Conservation (phyloP, 23 tunicate genomes). For the Ascidia mentula region DNA sequence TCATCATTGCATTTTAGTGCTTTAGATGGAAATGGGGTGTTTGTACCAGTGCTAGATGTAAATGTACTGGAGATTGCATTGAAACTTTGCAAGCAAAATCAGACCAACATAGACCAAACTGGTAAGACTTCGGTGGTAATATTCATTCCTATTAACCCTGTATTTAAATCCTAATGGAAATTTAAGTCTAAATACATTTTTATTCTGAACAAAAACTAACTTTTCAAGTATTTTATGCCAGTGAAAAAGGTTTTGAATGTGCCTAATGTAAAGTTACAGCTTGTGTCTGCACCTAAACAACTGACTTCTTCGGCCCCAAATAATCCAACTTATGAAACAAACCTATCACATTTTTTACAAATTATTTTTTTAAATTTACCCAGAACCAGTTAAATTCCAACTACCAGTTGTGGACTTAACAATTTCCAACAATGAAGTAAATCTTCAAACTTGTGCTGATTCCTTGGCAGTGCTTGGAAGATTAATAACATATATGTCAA, state of each 20-base stretch:
- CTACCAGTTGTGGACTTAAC: slow-evolving; percentile 43
- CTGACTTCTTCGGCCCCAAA: too few species aligned
- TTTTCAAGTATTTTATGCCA: too few species aligned
- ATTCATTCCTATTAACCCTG: too few species aligned
- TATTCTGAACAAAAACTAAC: too few species aligned
- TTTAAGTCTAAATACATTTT: too few species aligned
- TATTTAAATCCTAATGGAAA: too few species aligned
- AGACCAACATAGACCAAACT: not conserved
- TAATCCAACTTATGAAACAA: too few species aligned
- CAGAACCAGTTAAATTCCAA: not conserved
- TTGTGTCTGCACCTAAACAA: too few species aligned
- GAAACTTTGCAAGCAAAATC: slow-evolving; percentile 11
- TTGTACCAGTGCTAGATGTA: slow-evolving; percentile 46
- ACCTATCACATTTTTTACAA: too few species aligned
- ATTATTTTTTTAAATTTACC: not conserved
- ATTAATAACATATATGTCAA: slow-evolving; percentile 56
- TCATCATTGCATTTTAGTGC: not conserved
- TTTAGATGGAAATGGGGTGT: not conserved
- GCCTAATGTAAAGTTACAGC: too few species aligned
- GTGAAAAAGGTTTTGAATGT: too few species aligned
- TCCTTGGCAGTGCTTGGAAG: slow-evolving; percentile 57
- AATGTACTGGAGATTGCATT: slow-evolving; percentile 45
- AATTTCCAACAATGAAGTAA: slow-evolving; percentile 44
- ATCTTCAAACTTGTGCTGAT: slow-evolving; percentile 78
- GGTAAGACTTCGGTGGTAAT: not conserved